phyloP scores from a whole-genome alignment of 2,113 vertebrate genomes.

The Seriola aureovittata region DNA sequence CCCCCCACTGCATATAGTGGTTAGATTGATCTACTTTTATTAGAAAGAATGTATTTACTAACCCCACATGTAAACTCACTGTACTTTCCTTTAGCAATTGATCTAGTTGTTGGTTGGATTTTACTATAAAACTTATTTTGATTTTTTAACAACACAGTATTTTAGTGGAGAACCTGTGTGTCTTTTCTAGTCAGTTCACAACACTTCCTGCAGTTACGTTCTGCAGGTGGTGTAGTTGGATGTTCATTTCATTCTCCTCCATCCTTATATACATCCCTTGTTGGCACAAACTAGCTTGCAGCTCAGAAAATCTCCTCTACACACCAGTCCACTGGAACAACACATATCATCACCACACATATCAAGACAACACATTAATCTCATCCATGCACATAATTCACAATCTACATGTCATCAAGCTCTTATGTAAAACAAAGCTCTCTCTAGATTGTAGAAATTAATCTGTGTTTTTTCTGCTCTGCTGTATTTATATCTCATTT shows the following conservation, averaged over 20 bases:
- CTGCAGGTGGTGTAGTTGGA: not conserved
- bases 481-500: slow-evolving; percentile 12
- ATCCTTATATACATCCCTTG: not conserved
- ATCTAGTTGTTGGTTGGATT: not conserved
- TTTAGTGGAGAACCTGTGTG: not conserved
- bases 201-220: not conserved
- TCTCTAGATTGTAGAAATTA: not conserved
- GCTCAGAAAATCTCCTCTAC: not conserved
- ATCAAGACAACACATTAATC: not conserved
- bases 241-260: not conserved
- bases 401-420: not conserved
- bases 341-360: not conserved
- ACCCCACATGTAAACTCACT: not conserved
- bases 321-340: not conserved
- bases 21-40: not conserved
- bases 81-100: not conserved
- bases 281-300: not conserved
- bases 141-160: not conserved
- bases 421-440: not conserved
- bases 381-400: not conserved
- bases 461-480: not conserved
- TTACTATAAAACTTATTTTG: not conserved
- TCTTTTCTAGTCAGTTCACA: not conserved
- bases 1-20: not conserved
- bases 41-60: not conserved